Percentiles rank a stretch among this genome's conserved stretches.
Conservation (phyloP, 2,888 invertebrate species). For the Polyommatus icarus region DNA sequence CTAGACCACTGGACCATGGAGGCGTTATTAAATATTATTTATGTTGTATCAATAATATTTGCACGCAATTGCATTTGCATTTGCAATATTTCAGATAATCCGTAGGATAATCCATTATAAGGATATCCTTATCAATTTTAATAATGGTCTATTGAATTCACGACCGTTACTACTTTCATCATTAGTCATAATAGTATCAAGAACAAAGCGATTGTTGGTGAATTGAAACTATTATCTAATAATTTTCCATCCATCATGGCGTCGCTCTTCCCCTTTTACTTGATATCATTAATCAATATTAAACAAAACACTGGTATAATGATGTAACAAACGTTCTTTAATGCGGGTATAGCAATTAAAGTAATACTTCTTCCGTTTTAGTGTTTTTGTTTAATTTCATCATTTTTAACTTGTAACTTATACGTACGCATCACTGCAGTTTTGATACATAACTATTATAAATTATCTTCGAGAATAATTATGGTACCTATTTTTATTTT, state of each 20-base stretch:
- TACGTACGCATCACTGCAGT: background rate
- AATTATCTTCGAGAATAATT: background rate
- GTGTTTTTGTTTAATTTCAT: conserved; percentile 1
- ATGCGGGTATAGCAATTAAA: conserved; percentile 27
- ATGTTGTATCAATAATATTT: background rate
- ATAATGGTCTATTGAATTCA: conserved; percentile 11
- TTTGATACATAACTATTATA: background rate
- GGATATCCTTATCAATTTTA: conserved; percentile 18
- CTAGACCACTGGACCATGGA: no score
- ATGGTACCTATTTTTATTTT: no score
- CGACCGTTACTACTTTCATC: conserved; percentile 15
- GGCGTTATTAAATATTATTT: background rate
- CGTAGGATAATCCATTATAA: background rate
- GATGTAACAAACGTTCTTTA: conserved; percentile 38
- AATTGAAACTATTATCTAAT: conserved; percentile 78
- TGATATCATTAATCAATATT: conserved; percentile 77
- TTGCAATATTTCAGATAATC: background rate
- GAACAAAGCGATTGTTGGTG: conserved; percentile 76
- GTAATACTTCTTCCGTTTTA: conserved; percentile 17
- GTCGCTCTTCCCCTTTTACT: conserved; percentile 65
- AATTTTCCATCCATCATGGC: conserved; percentile 71
- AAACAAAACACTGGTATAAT: conserved; percentile 72
- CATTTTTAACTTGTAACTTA: background rate
- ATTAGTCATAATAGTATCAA: conserved; percentile 51
- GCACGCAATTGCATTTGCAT: no score